A percentile compares a stretch with the other conserved stretches of the same genome.
Conservation (phyloP, 1,140 invertebrate species). For the Mercenaria mercenaria region DNA sequence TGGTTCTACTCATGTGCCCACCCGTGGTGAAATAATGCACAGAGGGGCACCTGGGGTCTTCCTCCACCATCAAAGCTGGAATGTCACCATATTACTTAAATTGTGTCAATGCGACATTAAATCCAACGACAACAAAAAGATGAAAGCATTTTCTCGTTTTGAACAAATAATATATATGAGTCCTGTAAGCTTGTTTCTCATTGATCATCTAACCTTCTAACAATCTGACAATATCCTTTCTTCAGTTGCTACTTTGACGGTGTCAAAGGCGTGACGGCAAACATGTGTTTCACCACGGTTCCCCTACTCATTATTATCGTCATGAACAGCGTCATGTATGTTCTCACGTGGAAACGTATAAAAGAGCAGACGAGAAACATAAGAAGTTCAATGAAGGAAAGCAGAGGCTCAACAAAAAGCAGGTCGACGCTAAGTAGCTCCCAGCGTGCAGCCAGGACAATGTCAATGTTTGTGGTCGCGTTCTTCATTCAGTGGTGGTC, state of each 20-base stretch:
- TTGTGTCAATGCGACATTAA: too few relatives aligned
- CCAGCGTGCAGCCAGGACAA: constrained; percentile 67
- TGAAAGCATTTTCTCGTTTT: too few relatives aligned
- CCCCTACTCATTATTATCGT: constrained; percentile 64
- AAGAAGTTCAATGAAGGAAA: constrained; percentile 27
- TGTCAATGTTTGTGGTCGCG: constrained; percentile 70
- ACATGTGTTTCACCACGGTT: constrained; percentile 69
- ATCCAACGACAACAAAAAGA: too few relatives aligned
- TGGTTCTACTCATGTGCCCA: too few relatives aligned
- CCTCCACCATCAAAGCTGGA: too few relatives aligned
- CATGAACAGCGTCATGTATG: constrained; percentile 68
- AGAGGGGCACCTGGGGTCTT: too few relatives aligned
- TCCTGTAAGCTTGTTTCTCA: too few relatives aligned
- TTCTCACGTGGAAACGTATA: constrained; percentile 69
- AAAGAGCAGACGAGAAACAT: constrained; percentile 36
- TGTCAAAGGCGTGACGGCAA: constrained; percentile 64
- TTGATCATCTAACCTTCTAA: too few relatives aligned
- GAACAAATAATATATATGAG: too few relatives aligned
- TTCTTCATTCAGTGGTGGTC: constrained; percentile 76
- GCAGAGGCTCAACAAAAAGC: constrained; percentile 37
- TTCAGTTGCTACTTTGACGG: constrained; percentile 73
- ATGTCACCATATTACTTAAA: too few relatives aligned
- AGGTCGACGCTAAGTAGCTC: constrained; percentile 3
- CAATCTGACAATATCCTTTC: constrained; percentile 28
- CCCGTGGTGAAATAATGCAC: too few relatives aligned